These are phyloP conservation scores for Crocallis elinguaria DNA, from an alignment of 2,888 invertebrate genomes.

Conservation along the genomic window DNA sequence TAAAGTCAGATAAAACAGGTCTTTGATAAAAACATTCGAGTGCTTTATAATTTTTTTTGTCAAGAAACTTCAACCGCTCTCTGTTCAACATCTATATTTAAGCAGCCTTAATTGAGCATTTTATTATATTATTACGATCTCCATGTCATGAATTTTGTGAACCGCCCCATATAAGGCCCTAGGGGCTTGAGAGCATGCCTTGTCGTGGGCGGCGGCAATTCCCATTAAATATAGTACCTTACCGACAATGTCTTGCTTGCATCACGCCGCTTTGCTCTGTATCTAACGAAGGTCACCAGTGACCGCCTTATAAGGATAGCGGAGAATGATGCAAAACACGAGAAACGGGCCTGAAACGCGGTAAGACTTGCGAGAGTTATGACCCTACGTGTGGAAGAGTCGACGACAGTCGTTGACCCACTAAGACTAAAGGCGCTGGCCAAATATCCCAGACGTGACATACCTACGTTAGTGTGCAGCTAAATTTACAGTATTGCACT, in stretches of 20 bases:
- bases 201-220: constrained; percentile 35
- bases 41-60: neutral
- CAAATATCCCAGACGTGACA: constrained; percentile 57
- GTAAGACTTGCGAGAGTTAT: constrained; percentile 48
- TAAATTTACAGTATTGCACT: no score
- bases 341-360: constrained; percentile 53
- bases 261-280: constrained; percentile 35
- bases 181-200: constrained; percentile 27
- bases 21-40: neutral
- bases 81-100: constrained; percentile 4
- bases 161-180: constrained; percentile 28
- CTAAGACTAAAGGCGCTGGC: constrained; percentile 45
- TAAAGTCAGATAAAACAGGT: neutral
- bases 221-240: constrained; percentile 32
- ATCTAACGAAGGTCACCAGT: constrained; percentile 38
- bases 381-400: constrained; percentile 50
- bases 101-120: neutral
- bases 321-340: constrained; percentile 50
- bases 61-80: neutral
- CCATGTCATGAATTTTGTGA: constrained; percentile 18
- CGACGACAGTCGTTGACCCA: constrained; percentile 60
- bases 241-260: constrained; percentile 34
- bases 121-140: constrained; percentile 18
- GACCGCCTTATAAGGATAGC: constrained; percentile 33
- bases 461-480: constrained; percentile 38